Evolutionary conservation across 2,888 invertebrate species (phyloP).

Genomic region (Oscheius myriophilus): DNA sequence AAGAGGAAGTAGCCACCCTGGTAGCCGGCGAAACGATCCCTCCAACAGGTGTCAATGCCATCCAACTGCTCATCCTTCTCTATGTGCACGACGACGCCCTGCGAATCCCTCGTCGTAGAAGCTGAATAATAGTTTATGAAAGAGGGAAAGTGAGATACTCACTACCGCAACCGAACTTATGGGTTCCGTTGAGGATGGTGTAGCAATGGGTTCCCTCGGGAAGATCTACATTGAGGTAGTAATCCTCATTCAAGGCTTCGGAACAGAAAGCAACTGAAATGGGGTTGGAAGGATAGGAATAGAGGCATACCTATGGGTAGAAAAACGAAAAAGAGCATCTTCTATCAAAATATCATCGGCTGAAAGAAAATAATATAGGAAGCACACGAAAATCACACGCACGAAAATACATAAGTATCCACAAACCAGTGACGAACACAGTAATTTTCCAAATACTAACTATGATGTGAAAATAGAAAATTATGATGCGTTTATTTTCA

Average conservation of each 20-base stretch:
- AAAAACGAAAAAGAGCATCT: no score
- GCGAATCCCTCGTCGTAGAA: conserved; percentile 51
- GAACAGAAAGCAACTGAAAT: background rate
- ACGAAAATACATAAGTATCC: no score
- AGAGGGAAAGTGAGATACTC: conserved; percentile 72
- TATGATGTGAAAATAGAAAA: no score
- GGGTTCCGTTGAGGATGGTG: conserved; percentile 89
- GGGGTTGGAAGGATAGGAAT: background rate
- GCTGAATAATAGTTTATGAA: conserved; percentile 28
- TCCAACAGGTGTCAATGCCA: conserved; percentile 31
- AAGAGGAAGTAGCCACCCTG: conserved; percentile 40
- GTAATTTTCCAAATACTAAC: no score
- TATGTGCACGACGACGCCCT: conserved; percentile 53
- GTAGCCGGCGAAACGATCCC: conserved; percentile 36
- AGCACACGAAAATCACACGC: no score
- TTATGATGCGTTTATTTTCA: no score
- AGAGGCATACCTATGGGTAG: no score
- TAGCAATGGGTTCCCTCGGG: conserved; percentile 77
- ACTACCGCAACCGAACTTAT: conserved; percentile 94
- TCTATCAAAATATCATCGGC: no score
- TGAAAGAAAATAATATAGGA: no score
- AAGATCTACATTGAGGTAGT: conserved; percentile 8
- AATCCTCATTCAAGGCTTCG: conserved; percentile 13
- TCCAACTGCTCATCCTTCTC: conserved; percentile 37
- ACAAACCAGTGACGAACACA: no score